Evolutionary conservation across 2,888 invertebrate genomes (phyloP).

Genomic region (Tiphia femorata): DNA sequence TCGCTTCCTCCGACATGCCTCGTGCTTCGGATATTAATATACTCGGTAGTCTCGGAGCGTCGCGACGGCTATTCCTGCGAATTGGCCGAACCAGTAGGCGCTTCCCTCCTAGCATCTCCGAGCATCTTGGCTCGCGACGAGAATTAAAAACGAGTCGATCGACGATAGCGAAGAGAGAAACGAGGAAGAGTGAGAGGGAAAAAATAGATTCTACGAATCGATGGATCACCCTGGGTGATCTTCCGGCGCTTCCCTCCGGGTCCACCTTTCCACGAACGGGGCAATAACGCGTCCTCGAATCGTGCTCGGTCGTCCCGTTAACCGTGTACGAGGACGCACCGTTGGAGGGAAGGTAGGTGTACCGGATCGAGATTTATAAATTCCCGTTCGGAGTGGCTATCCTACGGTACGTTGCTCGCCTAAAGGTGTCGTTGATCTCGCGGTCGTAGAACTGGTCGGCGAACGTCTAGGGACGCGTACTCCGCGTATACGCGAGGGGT

Average conservation of each 20-base stretch:
- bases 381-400: neutral
- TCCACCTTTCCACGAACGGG: too few species aligned
- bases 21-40: constrained; percentile 42
- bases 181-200: neutral
- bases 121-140: neutral
- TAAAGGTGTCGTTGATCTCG: constrained; percentile 44
- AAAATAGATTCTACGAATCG: too few species aligned
- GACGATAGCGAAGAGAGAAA: too few species aligned
- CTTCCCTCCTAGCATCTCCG: too few species aligned
- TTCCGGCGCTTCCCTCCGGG: too few species aligned
- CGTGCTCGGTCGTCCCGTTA: neutral
- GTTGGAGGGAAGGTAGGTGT: neutral
- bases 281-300: too few species aligned
- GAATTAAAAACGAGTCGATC: neutral
- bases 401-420: constrained; percentile 1
- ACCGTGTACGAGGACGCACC: too few species aligned
- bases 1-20: constrained; percentile 9
- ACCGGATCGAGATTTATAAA: constrained; percentile 1
- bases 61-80: constrained; percentile 26
- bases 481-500: constrained; percentile 10
- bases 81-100: too few species aligned
- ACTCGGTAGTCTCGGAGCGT: too few species aligned
- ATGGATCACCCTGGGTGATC: too few species aligned
- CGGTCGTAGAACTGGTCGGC: constrained; percentile 42
- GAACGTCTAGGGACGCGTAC: constrained; percentile 31